Evolutionary conservation across 2,113 vertebrate species (phyloP), one percentile per base, ranked within the genome.

Genomic region (Hypanus sabinus): DNA sequence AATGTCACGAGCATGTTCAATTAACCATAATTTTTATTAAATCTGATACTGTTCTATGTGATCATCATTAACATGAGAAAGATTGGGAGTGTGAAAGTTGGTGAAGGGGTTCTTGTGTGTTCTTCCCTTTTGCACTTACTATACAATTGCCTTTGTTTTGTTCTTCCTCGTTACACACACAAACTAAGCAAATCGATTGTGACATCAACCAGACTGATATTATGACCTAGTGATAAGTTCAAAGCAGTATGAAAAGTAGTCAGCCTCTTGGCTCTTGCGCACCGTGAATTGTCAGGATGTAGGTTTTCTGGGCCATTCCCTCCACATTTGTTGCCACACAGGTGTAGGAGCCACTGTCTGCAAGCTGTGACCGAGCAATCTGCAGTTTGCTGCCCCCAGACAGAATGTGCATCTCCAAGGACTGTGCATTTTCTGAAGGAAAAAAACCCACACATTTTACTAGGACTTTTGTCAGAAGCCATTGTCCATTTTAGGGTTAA

Each of bases 341-440:
- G 0, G 95, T 98, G 94, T 99, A 99, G 65, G 96, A 97, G 93
- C 97, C 98, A 36, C 97, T 96, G 94, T 99, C 98, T 18, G 97
- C 96, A 88, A 95, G 96, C 95, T 98, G 98, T 33, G 98, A 97
- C n/a, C 96, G 98, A 85, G 97, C 95, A 7, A 99, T 98, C 96
- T 99, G 98, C 95, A 99, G 96, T 96, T 98, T 99, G 94, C 96
- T 97, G 90, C 99, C 99, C 83, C 98, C 98, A 55, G 98, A 98
- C 94, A 98, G 97, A 96, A 99, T 97, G 95, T 98, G 98, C 96
- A 98, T 96, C 95, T 99, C 98, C 94, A 98, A 96, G 93, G 97
- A 98, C 94, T 97, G 97, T 0, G 98, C 97, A 94, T 97, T 97
- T 95, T 98, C 98, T 99, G 95, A 94, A 95, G 85, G 33, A 60